Percentiles rank a stretch among this genome's conserved stretches.
These are phyloP conservation scores for Xylocampa areola DNA, from an alignment of 2,888 invertebrate species.

Conservation along the genomic window DNA sequence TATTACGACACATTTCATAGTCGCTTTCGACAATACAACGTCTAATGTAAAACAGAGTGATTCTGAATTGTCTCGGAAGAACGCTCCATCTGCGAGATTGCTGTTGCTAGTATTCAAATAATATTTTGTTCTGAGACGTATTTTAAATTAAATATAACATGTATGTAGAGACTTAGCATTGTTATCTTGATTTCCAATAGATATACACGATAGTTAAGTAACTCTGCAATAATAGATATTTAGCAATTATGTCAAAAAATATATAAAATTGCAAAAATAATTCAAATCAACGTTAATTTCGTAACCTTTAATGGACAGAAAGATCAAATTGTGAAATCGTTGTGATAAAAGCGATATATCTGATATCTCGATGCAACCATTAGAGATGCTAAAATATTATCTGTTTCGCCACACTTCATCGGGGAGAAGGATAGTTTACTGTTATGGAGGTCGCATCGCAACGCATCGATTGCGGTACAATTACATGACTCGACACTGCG, in stretches of 20 bases:
- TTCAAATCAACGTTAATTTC: constrained; percentile 10
- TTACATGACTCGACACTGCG: constrained; percentile 74
- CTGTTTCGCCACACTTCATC: constrained; percentile 64
- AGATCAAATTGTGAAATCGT: constrained; percentile 33
- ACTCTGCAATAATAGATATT: too few relatives aligned
- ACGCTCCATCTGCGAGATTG: constrained; percentile 49
- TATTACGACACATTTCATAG: constrained; percentile 57
- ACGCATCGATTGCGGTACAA: constrained; percentile 74
- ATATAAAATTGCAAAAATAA: constrained; percentile 7
- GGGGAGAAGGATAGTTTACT: constrained; percentile 68
- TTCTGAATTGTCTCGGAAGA: constrained; percentile 55
- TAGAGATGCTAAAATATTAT: constrained; percentile 60
- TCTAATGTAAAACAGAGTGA: constrained; percentile 60
- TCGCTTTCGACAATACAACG: constrained; percentile 54
- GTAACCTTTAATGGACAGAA: constrained; percentile 9
- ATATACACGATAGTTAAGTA: too few relatives aligned
- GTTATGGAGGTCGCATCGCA: constrained; percentile 71
- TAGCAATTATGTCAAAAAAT: constrained; percentile 1
- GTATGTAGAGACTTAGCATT: constrained; percentile 7
- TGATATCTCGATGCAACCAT: constrained; percentile 44
- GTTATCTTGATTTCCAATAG: too few relatives aligned
- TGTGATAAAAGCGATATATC: constrained; percentile 41
- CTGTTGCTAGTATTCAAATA: constrained; percentile 37
- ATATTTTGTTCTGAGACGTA: constrained; percentile 20
- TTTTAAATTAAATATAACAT: constrained; percentile 20